phyloP scores from a whole-genome alignment of 2,888 invertebrate genomes.

The Drosophila leonis region DNA sequence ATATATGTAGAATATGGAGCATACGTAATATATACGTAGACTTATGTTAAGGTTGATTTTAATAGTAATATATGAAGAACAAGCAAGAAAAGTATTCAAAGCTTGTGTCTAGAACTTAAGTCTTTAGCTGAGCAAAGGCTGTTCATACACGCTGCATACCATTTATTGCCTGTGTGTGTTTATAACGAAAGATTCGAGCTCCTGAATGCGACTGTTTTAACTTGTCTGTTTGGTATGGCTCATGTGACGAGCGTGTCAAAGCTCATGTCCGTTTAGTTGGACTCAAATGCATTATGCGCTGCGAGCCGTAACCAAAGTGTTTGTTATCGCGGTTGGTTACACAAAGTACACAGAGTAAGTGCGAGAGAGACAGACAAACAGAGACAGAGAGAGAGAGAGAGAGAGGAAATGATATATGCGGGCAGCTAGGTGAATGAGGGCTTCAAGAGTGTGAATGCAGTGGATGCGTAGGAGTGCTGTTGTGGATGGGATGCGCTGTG shows the following conservation, averaged over 20 bases:
- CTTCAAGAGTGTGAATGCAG: not conserved
- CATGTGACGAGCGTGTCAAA: constrained; percentile 12
- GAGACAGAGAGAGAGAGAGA: not conserved
- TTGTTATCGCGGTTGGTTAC: constrained; percentile 60
- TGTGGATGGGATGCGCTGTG: not conserved
- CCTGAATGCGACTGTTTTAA: not conserved
- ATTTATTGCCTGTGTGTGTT: not conserved
- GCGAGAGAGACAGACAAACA: not conserved
- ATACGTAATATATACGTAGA: not conserved
- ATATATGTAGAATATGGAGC: not conserved
- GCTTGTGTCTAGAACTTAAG: not conserved
- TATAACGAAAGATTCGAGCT: not conserved
- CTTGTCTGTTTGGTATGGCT: not conserved
- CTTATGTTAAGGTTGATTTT: too few species aligned
- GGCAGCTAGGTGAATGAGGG: constrained; percentile 1
- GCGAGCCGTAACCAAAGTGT: constrained; percentile 55
- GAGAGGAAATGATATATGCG: not conserved
- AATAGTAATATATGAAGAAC: too few species aligned
- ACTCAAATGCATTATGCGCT: constrained; percentile 39
- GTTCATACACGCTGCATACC: not conserved
- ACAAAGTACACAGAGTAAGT: constrained; percentile 26
- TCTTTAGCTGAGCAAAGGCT: not conserved
- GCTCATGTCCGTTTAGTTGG: constrained; percentile 17
- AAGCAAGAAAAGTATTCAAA: not conserved
- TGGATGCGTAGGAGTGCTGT: not conserved